A percentile compares a stretch with the other conserved stretches of the same genome.
Conservation (phyloP, 1,140 invertebrate genomes). For the Apis mellifera region DNA sequence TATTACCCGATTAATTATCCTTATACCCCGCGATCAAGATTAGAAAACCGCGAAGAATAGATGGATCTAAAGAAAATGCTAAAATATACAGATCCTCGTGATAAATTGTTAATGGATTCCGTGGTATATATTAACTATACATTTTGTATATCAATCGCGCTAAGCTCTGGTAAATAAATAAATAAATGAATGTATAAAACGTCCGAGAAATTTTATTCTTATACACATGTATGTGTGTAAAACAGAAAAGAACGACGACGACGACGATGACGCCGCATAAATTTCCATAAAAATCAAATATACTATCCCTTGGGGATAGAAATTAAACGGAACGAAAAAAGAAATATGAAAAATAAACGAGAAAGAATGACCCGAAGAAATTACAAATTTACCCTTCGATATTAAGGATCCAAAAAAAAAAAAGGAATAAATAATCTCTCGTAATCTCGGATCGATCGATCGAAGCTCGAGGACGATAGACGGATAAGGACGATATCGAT, state of each 20-base stretch:
- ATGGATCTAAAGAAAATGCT: constrained; percentile 33
- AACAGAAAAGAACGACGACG: neutral
- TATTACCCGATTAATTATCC: constrained; percentile 25
- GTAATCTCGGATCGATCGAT: too few species aligned
- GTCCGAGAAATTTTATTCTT: neutral
- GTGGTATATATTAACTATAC: neutral
- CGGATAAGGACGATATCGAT: constrained; percentile 40
- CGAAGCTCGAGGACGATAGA: neutral
- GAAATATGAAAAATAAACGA: too few species aligned
- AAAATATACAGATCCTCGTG: constrained; percentile 27
- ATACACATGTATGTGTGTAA: neutral
- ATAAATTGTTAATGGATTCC: constrained; percentile 23
- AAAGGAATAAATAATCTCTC: too few species aligned
- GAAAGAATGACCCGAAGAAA: too few species aligned
- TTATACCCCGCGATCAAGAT: constrained; percentile 1
- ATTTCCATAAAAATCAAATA: too few species aligned
- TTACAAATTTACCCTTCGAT: too few species aligned
- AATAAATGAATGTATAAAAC: constrained; percentile 10
- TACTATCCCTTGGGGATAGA: too few species aligned
- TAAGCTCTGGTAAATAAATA: constrained; percentile 10
- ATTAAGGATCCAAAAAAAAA: too few species aligned
- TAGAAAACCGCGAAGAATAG: constrained; percentile 1
- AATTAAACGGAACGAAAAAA: too few species aligned
- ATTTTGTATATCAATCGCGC: neutral
- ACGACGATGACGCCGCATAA: too few species aligned